Conservation (phyloP, 1,140 invertebrate genomes). For the Cydia amplana region DNA sequence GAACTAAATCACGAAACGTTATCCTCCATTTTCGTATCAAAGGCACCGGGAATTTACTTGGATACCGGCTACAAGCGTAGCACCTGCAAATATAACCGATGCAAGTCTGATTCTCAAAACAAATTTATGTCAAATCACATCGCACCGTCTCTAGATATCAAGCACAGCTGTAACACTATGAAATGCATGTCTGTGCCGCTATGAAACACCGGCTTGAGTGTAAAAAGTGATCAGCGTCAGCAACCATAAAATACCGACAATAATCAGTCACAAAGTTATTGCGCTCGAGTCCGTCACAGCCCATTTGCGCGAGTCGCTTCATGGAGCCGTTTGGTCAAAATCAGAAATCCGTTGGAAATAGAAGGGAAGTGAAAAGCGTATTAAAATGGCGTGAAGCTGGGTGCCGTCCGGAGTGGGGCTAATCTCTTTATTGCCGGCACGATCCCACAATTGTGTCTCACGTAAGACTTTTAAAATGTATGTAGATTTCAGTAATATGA, state of each 20-base stretch:
- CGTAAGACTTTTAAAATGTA: conserved; percentile 1
- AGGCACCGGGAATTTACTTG: too few species aligned
- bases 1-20: too few species aligned
- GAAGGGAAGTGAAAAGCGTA: conserved; percentile 34
- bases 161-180: too few species aligned
- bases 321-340: conserved; percentile 2
- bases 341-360: conserved; percentile 27
- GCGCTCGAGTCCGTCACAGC: conserved; percentile 15
- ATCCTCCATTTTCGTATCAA: too few species aligned
- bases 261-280: conserved; percentile 15
- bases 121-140: too few species aligned
- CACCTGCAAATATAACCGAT: too few species aligned
- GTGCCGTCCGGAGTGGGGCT: conserved; percentile 14
- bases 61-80: too few species aligned
- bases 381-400: conserved; percentile 33
- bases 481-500: background rate
- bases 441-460: background rate
- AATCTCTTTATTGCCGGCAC: conserved; percentile 36
- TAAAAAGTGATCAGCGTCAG: background rate
- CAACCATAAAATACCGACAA: background rate
- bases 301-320: background rate
- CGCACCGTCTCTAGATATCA: too few species aligned
- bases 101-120: too few species aligned
- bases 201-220: too few species aligned
- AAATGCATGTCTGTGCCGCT: too few species aligned